Percentiles rank a stretch among this genome's conserved stretches.
Evolutionary conservation across 2,888 invertebrate genomes (phyloP).

Genomic region (Drosophila seclusa): DNA sequence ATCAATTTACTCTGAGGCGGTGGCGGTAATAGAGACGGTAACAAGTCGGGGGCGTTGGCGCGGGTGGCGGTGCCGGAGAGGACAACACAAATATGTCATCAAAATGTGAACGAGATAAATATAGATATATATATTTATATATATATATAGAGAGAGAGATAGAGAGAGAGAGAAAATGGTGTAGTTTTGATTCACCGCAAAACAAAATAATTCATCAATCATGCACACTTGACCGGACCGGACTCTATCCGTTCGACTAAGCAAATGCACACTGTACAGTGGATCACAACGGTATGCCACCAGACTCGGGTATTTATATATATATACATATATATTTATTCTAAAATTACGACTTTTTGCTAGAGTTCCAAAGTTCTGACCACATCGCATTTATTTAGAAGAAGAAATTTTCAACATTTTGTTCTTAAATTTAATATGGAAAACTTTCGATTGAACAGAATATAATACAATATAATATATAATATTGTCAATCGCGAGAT

Average conservation of each 20-base stretch:
- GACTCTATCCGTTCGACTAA: conserved; percentile 29
- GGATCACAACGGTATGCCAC: conserved; percentile 7
- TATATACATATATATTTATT: not conserved
- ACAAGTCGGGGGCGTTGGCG: conserved; percentile 1
- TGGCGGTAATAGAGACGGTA: conserved; percentile 57
- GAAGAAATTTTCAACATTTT: not conserved
- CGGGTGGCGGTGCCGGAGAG: not conserved
- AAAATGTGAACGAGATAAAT: conserved; percentile 48
- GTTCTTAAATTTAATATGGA: not conserved
- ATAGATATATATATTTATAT: too few relatives aligned
- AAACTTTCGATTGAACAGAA: not conserved
- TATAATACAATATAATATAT: not conserved
- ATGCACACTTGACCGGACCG: conserved; percentile 77
- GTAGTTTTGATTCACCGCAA: conserved; percentile 81
- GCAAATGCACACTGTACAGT: conserved; percentile 37
- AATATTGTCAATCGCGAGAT: not conserved
- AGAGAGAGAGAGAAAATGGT: conserved; percentile 42
- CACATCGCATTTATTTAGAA: not conserved
- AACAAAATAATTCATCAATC: conserved; percentile 80
- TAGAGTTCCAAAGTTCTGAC: not conserved
- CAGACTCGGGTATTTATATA: not conserved
- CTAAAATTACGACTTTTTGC: not conserved
- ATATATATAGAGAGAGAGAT: too few relatives aligned
- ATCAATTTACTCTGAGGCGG: conserved; percentile 57
- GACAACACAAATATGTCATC: conserved; percentile 71